Conservation (phyloP, 2,888 invertebrate genomes). For the Rugalucina vietnamica region DNA sequence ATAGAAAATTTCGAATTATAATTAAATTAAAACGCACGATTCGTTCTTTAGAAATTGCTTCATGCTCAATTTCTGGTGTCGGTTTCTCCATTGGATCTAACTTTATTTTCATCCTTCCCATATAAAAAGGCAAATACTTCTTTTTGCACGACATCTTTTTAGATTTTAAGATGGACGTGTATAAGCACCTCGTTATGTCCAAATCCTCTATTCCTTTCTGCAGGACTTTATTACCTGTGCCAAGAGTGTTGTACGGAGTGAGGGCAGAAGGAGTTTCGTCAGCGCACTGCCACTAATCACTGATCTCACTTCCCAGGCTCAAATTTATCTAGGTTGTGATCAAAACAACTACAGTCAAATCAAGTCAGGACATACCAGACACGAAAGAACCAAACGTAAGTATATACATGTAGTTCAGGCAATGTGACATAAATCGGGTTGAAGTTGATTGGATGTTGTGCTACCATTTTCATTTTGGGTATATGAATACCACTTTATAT, state of each 20-base stretch:
- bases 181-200: background rate
- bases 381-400: background rate
- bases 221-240: background rate
- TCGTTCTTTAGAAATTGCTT: too few species aligned
- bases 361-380: background rate
- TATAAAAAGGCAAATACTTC: background rate
- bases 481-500: too few species aligned
- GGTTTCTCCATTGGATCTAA: background rate
- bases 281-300: background rate
- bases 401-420: too few species aligned
- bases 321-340: conserved; percentile 3
- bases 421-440: too few species aligned
- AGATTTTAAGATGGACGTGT: background rate
- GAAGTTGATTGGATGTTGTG: too few species aligned
- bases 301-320: background rate
- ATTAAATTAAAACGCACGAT: too few species aligned
- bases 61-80: too few species aligned
- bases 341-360: background rate
- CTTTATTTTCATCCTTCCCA: background rate
- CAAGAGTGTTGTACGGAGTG: background rate
- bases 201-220: background rate
- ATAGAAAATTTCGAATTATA: too few species aligned
- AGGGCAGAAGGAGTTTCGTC: background rate
- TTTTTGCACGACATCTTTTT: background rate
- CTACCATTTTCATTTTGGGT: too few species aligned